Evolutionary conservation across 2,797 vertebrate genomes (phyloP).

Genomic region (Coluber constrictor): DNA sequence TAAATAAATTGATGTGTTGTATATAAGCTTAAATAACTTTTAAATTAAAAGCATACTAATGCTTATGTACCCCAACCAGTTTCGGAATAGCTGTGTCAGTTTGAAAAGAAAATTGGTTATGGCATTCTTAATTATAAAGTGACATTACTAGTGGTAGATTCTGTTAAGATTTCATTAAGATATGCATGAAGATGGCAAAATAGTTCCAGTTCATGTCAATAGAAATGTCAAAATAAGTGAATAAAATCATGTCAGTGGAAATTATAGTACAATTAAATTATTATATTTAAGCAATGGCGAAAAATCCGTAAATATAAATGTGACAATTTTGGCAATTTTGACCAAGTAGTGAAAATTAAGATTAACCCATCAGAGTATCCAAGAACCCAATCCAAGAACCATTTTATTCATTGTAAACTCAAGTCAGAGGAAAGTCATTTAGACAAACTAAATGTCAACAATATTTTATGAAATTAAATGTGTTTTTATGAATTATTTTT

Average conservation of each 20-base stretch:
- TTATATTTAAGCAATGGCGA: conserved; percentile 41
- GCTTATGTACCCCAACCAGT: conserved; percentile 1
- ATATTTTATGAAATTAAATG: not conserved
- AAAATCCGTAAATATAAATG: conserved; percentile 26
- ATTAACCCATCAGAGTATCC: conserved; percentile 19
- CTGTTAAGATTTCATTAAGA: conserved; percentile 44
- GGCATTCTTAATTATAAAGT: conserved; percentile 42
- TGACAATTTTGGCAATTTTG: conserved; percentile 28
- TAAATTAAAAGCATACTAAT: conserved; percentile 9
- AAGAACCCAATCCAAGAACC: not conserved
- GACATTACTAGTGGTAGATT: conserved; percentile 28
- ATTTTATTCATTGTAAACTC: not conserved
- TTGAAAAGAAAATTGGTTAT: conserved; percentile 37
- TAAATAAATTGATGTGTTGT: not conserved
- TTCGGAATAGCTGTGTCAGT: conserved; percentile 14
- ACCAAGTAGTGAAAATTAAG: conserved; percentile 36
- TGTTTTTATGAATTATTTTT: not conserved
- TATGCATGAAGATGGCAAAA: conserved; percentile 44
- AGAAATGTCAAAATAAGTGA: conserved; percentile 50
- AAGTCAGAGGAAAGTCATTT: not conserved
- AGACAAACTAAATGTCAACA: not conserved
- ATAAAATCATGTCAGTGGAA: conserved; percentile 40
- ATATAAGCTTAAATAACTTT: not conserved
- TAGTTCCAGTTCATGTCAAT: conserved; percentile 23
- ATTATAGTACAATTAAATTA: conserved; percentile 45